These are phyloP conservation scores for Cassiopea andromeda DNA, from an alignment of 30 jellyfish, hydroid and myxozoan genomes.

Conservation along the genomic window DNA sequence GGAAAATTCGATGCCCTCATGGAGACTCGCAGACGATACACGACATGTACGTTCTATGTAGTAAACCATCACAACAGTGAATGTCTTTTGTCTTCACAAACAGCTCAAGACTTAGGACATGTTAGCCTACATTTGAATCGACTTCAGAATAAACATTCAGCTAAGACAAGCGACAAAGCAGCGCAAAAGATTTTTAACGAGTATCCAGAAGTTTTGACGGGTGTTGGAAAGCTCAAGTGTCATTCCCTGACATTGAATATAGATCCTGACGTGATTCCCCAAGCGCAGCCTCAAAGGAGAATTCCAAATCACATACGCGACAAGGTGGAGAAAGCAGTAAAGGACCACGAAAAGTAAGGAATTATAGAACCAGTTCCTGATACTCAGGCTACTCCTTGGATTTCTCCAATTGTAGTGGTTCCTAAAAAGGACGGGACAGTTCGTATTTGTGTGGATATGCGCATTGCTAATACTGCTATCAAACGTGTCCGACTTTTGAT, in stretches of 20 bases:
- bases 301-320: constrained; percentile 69
- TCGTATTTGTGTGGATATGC: constrained; percentile 83
- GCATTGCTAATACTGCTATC: constrained; percentile 69
- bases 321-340: constrained; percentile 39
- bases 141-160: not conserved
- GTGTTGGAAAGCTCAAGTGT: constrained; percentile 23
- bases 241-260: constrained; percentile 14
- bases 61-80: constrained; percentile 19
- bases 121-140: constrained; percentile 30
- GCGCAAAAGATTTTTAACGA: not conserved
- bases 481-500: constrained; percentile 49
- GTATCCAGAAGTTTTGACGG: constrained; percentile 31
- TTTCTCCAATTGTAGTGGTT: constrained; percentile 55
- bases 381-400: constrained; percentile 65
- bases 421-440: constrained; percentile 66
- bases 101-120: constrained; percentile 39
- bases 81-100: constrained; percentile 14
- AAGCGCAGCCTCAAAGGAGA: constrained; percentile 51
- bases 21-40: constrained; percentile 13
- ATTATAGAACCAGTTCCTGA: constrained; percentile 63
- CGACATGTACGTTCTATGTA: constrained; percentile 45
- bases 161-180: constrained; percentile 12
- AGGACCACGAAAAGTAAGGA: constrained; percentile 50
- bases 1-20: constrained; percentile 40
- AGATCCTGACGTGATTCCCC: constrained; percentile 15